phyloP scores from a whole-genome alignment of 2,888 invertebrate genomes.

The Zygaena filipendulae region DNA sequence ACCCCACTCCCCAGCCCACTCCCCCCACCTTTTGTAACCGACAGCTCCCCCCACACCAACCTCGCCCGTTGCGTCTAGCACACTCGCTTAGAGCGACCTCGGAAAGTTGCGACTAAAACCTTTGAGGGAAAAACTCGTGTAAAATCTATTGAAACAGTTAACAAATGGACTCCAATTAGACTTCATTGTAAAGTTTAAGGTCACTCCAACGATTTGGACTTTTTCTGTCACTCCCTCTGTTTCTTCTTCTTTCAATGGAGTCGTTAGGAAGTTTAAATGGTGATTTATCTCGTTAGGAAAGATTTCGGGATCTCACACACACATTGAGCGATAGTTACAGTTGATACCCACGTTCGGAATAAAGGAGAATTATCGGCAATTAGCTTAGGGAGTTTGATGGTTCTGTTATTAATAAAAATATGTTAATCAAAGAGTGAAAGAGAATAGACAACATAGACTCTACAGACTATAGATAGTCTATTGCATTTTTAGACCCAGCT shows the following conservation, averaged over 20 bases:
- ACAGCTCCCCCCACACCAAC: conserved; percentile 18
- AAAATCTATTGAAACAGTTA: conserved; percentile 18
- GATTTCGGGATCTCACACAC: no score
- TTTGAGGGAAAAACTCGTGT: conserved; percentile 17
- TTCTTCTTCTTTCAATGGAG: neutral
- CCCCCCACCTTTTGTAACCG: no score
- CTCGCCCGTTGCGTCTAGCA: conserved; percentile 39
- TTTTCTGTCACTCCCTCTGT: neutral
- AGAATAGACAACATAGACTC: no score
- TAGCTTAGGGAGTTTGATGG: no score
- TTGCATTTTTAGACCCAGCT: no score
- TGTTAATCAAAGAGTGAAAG: no score
- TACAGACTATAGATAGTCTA: no score
- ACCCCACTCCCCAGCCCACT: conserved; percentile 15
- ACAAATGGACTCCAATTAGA: conserved; percentile 21
- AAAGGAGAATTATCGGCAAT: no score
- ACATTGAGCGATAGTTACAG: no score
- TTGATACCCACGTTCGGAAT: no score
- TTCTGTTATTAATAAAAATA: no score
- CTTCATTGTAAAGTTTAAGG: conserved; percentile 16
- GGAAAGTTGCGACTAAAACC: conserved; percentile 36
- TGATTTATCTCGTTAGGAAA: conserved; percentile 2
- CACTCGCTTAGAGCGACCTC: conserved; percentile 43
- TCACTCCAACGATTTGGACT: conserved; percentile 1
- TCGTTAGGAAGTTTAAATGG: conserved; percentile 8